Evolutionary conservation across 30 jellyfish, hydroid and myxozoan genomes (phyloP).

Genomic region (Chrysaora quinquecirrha): DNA sequence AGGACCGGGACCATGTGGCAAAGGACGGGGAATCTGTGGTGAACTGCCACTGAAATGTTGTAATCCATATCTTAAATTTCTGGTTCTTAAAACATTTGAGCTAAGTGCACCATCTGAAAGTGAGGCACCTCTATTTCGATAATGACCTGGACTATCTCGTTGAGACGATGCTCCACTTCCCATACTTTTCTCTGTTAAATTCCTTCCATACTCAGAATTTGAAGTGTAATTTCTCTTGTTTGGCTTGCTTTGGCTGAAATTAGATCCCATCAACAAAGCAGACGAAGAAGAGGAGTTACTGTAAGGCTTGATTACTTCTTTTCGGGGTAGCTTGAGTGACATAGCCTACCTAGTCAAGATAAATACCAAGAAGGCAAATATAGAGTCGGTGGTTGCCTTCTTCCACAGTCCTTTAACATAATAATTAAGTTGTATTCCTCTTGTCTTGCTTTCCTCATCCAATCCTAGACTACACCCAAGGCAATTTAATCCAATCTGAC

Average conservation of each 20-base stretch:
- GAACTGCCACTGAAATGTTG: slow-evolving; percentile 8
- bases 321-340: neutral
- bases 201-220: slow-evolving; percentile 53
- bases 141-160: neutral
- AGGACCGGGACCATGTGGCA: slow-evolving; percentile 84
- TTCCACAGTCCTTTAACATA: no score
- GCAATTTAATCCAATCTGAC: no score
- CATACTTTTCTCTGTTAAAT: neutral
- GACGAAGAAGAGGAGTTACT: neutral
- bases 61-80: neutral
- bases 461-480: no score
- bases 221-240: slow-evolving; percentile 14
- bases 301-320: neutral
- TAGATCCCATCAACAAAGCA: slow-evolving; percentile 48
- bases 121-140: neutral
- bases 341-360: neutral
- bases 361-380: neutral
- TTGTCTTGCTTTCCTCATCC: no score
- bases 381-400: no score
- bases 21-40: slow-evolving; percentile 40
- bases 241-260: slow-evolving; percentile 8
- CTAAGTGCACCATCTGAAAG: neutral
- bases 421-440: no score
- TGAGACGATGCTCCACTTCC: slow-evolving; percentile 54
- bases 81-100: neutral